Base-by-base conservation (phyloP, 2,113 vertebrate species). In the Neodon shergylaensis region DNA sequence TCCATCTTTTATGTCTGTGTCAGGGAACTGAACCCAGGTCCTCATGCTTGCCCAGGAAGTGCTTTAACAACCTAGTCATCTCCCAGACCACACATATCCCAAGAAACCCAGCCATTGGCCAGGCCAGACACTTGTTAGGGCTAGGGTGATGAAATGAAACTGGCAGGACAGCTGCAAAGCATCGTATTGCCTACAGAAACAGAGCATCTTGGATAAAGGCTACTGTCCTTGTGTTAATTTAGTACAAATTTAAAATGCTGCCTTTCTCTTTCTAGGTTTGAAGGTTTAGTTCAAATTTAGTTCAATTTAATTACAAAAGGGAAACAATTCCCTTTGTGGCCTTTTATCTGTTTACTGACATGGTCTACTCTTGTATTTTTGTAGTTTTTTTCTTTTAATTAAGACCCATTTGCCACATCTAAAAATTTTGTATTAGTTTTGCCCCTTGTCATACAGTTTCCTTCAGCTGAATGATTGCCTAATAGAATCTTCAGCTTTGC, bases 301-400 rank as follows among this genome's bases (percentile, higher is more conserved):
- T 58, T 19, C 17, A 58, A 19, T 19, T 58, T 58, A 58, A 58
- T 58, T 58, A 19, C 54, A 58, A 58, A 58, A 58, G 17, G 54
- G 17, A 19, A 58, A 19, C 54, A 33, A 73, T 54, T 79, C 72
- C 39, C 78, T 52, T 14, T 47, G n/a, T 33, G 63, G 44, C 68
- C 54, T 90, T 94, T 26, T 39, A 63, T 10, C 24, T n/a, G 7
- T 70, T 96, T 96, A 26, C 65, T 95, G 85, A 92, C 58, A 78
- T 82, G 68, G 95, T 39, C 49, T 66, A 47, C 73, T 63, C 49
- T 3, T 84, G 9, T 24, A 31, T n/a, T 95, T 52, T 61, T 88
- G 9, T 92, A n/a, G 39, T 93, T 39, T 21, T 21, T 93, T 92
- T 19, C 93, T 95, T 84, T 44, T 11, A 61, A 96, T 92, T 96